Percentiles rank a stretch among this genome's conserved stretches.
These are phyloP conservation scores for Rhabdornis inornatus DNA, from an alignment of 2,113 vertebrate species.

Conservation along the genomic window DNA sequence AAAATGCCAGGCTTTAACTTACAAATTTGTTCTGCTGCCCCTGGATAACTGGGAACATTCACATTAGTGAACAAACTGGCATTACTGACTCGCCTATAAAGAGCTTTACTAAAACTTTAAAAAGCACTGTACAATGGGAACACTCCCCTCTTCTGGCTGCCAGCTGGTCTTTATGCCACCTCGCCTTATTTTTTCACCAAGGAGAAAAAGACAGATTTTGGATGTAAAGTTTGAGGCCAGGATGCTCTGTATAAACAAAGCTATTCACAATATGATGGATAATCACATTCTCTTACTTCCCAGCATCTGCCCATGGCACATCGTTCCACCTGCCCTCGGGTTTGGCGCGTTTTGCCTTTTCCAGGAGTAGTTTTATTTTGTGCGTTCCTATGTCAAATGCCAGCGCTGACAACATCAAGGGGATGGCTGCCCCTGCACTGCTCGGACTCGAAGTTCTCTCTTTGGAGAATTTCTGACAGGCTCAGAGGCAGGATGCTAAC, in stretches of 20 bases:
- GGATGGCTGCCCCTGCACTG: neutral
- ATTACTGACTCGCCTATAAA: neutral
- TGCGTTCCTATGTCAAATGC: neutral
- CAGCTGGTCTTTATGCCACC: neutral
- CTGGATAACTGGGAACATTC: neutral
- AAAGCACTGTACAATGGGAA: neutral
- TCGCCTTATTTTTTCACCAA: neutral
- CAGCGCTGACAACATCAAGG: neutral
- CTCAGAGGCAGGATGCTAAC: fast-evolving
- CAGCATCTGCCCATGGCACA: neutral
- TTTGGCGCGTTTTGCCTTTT: neutral
- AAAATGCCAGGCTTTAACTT: neutral
- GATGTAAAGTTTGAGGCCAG: neutral
- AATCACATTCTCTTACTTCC: neutral
- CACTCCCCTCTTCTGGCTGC: neutral
- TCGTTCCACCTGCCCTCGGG: neutral
- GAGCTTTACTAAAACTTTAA: neutral
- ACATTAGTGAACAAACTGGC: neutral
- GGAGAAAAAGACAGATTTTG: neutral
- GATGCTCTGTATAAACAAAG: neutral
- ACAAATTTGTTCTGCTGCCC: neutral
- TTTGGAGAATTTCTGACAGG: fast-evolving
- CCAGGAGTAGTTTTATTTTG: neutral
- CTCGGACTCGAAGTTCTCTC: neutral
- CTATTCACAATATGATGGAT: fast-evolving